Percentiles rank a stretch among this genome's conserved stretches.
Conservation (phyloP, 2,888 invertebrate species). For the Nowickia ferox region DNA sequence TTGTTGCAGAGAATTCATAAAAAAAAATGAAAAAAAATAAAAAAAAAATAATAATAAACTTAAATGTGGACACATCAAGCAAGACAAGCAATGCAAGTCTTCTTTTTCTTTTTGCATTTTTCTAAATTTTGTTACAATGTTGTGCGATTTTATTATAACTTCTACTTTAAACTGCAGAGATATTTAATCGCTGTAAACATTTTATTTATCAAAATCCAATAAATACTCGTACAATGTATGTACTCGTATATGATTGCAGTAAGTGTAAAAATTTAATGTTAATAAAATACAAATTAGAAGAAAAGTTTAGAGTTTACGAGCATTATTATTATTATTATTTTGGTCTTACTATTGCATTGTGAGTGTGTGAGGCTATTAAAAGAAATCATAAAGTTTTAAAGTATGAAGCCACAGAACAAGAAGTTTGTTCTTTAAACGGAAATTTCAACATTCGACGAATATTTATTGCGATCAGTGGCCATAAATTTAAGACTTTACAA, state of each 20-base stretch:
- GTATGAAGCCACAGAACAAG: background rate
- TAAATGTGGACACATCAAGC: conserved; percentile 62
- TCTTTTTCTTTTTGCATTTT: conserved; percentile 26
- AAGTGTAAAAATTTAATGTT: conserved; percentile 17
- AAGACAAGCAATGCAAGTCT: conserved; percentile 36
- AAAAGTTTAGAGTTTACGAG: background rate
- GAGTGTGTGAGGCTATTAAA: conserved; percentile 1
- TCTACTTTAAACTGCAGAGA: conserved; percentile 74
- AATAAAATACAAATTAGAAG: conserved; percentile 45
- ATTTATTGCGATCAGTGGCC: background rate
- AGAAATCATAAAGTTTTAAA: background rate
- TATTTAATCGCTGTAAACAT: conserved; percentile 39
- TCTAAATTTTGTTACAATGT: conserved; percentile 65
- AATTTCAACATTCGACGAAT: background rate
- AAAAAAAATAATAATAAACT: conserved; percentile 39
- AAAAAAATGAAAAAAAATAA: no score
- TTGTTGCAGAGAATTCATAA: conserved; percentile 66
- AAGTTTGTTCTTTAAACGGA: background rate
- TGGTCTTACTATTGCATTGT: no score
- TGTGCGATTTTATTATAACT: conserved; percentile 33
- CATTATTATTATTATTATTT: background rate
- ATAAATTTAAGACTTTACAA: background rate
- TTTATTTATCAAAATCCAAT: conserved; percentile 42
- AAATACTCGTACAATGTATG: conserved; percentile 17
- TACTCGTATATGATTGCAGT: background rate